Base-by-base conservation (phyloP, 2,888 invertebrate genomes). In the Acutogordius australiensis region DNA sequence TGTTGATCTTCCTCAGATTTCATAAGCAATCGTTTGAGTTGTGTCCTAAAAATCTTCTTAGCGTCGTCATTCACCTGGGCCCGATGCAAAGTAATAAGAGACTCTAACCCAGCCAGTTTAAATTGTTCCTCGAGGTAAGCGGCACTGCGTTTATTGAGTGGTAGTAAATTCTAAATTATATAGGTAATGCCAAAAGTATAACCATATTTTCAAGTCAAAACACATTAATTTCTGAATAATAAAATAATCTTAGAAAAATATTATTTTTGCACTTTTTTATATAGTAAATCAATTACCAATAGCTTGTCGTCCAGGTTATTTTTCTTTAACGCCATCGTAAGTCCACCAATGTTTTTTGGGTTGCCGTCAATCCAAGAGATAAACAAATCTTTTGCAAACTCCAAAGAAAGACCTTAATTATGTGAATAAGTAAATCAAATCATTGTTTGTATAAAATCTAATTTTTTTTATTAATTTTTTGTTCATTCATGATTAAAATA, bases 341-440 rank as follows among this genome's bases (percentile, higher is more conserved):
- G 65, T 2, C 70, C 62, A 60, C 65, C 64, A 62, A 63, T 64
- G 29, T 69, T 66, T 37, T 37, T 37, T 65, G 90, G 90, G 69
- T 83, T 84, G 72, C 90, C 87, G 69, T 79, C 78, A 71, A 87
- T 83, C 78, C 87, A 84, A 65, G 82, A 83, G 66, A 80, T 78
- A 75, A 87, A 87, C 70, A 90, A 81, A 73, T 85, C 82, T 67
- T 88, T 79, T 68, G 90, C 79, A 74, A 91, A 91, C 67, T 90
- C 87, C 68, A 90, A 77, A 62, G 90, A 86, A 71, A 90, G 77
- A 71, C 86, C 84, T 77, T 63, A 2, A 37, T 13, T 8, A 13
- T 56, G 4, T 26, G 23, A 56, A 56, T 4, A 56, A 56, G 13
- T 8, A 56, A 37, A 37, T 37, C 8, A 18, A 37, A 18, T 13